Conservation (phyloP, 1,140 invertebrate species). For the Drosophila ambigua region DNA sequence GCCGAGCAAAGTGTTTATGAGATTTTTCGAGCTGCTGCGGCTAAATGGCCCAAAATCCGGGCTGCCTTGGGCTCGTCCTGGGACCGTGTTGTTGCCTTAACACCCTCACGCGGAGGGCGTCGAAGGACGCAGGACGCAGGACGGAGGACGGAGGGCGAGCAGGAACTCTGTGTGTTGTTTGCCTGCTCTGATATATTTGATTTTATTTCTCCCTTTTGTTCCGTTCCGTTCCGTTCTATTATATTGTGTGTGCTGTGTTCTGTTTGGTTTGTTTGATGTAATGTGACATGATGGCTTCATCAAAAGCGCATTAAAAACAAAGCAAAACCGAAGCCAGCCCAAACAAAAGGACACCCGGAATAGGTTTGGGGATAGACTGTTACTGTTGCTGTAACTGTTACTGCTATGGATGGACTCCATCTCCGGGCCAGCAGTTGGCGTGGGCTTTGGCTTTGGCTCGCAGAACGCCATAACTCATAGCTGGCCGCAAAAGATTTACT, state of each 20-base stretch:
- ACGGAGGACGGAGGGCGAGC: too few relatives aligned
- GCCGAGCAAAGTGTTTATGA: constrained; percentile 80
- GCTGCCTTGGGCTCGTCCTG: constrained; percentile 25
- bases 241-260: constrained; percentile 5
- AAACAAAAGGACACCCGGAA: constrained; percentile 15
- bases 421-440: too few relatives aligned
- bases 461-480: too few relatives aligned
- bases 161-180: constrained; percentile 15
- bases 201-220: constrained; percentile 13
- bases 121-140: neutral
- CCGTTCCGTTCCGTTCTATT: constrained; percentile 8
- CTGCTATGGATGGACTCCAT: too few relatives aligned
- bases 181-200: constrained; percentile 8
- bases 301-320: constrained; percentile 83
- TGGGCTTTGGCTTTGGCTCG: too few relatives aligned
- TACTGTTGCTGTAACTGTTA: too few relatives aligned
- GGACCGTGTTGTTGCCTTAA: constrained; percentile 17
- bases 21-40: constrained; percentile 62
- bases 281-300: constrained; percentile 83
- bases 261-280: constrained; percentile 73
- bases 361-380: neutral
- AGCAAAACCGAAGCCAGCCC: constrained; percentile 22
- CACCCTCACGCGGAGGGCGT: constrained; percentile 30
- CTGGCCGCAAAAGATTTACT: too few relatives aligned
- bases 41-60: constrained; percentile 50